Evolutionary conservation across 1,140 invertebrate genomes (phyloP), one percentile per base, ranked within the genome.

Genomic region (Psilanteris sp.): DNA sequence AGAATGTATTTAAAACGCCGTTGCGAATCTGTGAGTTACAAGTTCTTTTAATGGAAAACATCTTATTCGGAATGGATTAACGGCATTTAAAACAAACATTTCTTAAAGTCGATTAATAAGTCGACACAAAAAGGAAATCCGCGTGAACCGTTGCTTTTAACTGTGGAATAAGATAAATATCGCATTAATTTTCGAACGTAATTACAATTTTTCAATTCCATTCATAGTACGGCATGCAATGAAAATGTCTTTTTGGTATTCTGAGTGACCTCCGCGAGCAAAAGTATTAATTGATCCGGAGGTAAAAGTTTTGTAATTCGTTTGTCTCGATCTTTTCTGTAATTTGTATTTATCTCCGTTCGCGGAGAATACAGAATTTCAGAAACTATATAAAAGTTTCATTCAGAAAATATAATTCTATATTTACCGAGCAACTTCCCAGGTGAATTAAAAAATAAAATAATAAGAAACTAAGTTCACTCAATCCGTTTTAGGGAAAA

Each of bases 231-330:
- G 14, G 29, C 11, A 9, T 5, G 26, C 32, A 29, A 57, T 41
- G 36, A 43, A 70, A 57, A 50, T 22, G 36, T 61, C 31, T 18
- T 41, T 43, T 50, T 36, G 52, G 41, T 55, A 22, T 32, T 55
- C 7, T 31, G 16, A 18, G 15, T 61, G 67, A 61, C 46, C 46
- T 59, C 31, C 6, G 31, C n/a, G 8, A 26, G 34, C 9, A 52
- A 54, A 71, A 71, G 55, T 71, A 71, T 71, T 71, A 71, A 61
- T 71, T 57, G 52, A 37, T 61, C 67, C 54, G 11, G 29, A 54
- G 46, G 44, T 16, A 29, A 70, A 70, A 71, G 27, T 61, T 71
- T 61, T 9, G 20, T n/a, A 44, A 55, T 54, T 18, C 54, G 61
- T 46, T 71, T 43, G 26, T 37, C 10, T n/a, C 4, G 29, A 3